Evolutionary conservation across 2,888 invertebrate species (phyloP).

Genomic region (Ditylenchus weischeri): DNA sequence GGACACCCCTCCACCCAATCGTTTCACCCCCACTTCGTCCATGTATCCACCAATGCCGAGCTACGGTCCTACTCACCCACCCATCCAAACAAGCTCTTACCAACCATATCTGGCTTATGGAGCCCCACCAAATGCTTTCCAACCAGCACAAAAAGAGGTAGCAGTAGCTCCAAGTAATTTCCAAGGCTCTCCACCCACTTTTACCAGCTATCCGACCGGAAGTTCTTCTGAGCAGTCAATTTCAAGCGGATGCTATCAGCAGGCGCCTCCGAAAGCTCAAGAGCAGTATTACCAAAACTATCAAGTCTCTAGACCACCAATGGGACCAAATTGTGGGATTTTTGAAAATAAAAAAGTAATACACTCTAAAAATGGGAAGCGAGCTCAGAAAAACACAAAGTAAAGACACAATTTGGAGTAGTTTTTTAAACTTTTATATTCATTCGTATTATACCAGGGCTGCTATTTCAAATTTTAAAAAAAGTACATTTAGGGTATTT

Average conservation of each 20-base stretch:
- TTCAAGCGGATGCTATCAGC: constrained; percentile 2
- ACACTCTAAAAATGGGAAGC: no score
- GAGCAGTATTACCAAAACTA: constrained; percentile 6
- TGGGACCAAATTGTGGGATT: background rate
- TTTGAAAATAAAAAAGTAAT: no score
- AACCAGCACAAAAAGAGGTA: background rate
- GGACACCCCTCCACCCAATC: background rate
- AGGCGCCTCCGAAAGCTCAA: constrained; percentile 15
- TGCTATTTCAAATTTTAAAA: no score
- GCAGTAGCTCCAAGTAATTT: constrained; percentile 3
- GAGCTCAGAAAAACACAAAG: no score
- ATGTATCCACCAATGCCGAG: background rate
- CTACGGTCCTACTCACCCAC: constrained; percentile 15
- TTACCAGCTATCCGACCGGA: background rate
- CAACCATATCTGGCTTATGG: constrained; percentile 42
- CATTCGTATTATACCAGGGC: no score
- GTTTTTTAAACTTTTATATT: no score
- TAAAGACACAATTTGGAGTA: no score
- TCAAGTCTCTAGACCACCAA: constrained; percentile 16
- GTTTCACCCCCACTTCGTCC: background rate
- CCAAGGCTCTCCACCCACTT: constrained; percentile 7
- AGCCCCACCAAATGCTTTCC: constrained; percentile 31
- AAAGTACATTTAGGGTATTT: no score
- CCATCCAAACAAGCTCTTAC: constrained; percentile 34
- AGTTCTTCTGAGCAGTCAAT: background rate